Evolutionary conservation across 2,797 vertebrate species (phyloP).

Genomic region (Melopsittacus undulatus): DNA sequence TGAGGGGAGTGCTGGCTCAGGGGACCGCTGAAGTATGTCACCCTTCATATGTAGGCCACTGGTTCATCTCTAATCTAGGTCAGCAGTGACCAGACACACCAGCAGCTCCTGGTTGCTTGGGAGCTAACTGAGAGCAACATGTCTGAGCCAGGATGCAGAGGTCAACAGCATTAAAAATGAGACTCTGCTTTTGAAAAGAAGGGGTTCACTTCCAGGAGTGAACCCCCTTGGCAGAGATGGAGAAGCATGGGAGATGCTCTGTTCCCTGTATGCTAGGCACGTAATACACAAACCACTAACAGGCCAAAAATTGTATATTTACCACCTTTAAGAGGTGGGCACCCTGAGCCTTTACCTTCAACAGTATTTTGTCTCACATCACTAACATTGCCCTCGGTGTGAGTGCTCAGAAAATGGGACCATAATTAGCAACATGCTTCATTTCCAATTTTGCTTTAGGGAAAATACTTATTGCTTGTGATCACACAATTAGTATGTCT

Average conservation of each 20-base stretch:
- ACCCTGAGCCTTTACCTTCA: neutral
- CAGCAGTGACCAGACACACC: neutral
- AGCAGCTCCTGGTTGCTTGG: neutral
- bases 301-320: neutral
- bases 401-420: neutral
- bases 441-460: neutral
- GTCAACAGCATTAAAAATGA: neutral
- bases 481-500: neutral
- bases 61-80: conserved; percentile 38
- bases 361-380: neutral
- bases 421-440: neutral
- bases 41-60: conserved; percentile 36
- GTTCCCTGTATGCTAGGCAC: neutral
- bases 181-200: neutral
- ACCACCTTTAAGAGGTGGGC: neutral
- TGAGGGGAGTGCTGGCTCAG: conserved; percentile 32
- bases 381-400: neutral
- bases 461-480: neutral
- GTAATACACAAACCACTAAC: accelerated
- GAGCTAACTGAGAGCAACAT: neutral
- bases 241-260: neutral
- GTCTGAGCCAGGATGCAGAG: neutral
- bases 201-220: neutral
- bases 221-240: neutral
- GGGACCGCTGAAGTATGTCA: conserved; percentile 22